These are phyloP conservation scores for Drosophila simulans DNA, from an alignment of 1,140 invertebrate species.

Conservation along the genomic window DNA sequence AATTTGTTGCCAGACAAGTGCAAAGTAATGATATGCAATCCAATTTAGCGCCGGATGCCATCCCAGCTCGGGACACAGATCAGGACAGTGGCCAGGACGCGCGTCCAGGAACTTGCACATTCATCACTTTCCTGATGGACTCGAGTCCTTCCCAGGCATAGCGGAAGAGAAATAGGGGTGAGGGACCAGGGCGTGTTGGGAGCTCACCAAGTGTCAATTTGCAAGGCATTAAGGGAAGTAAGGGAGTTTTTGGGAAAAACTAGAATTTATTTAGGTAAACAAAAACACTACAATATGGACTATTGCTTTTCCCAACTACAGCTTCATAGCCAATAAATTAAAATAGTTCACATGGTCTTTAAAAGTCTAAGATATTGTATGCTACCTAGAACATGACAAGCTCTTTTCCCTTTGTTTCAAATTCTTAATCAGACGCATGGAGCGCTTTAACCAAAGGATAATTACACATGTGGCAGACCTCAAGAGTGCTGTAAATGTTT, in stretches of 20 bases:
- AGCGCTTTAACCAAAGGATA: not conserved
- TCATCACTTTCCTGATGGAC: constrained; percentile 79
- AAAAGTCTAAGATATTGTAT: no score
- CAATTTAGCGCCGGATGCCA: constrained; percentile 65
- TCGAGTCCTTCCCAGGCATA: constrained; percentile 11
- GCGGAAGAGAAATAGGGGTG: not conserved
- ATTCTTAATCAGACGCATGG: not conserved
- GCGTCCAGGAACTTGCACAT: constrained; percentile 76
- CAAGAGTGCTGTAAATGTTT: constrained; percentile 56
- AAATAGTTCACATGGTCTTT: not conserved
- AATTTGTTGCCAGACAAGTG: constrained; percentile 77
- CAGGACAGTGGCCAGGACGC: constrained; percentile 22
- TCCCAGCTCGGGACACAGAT: constrained; percentile 39
- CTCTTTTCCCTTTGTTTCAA: not conserved
- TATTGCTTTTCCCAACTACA: no score
- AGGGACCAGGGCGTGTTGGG: not conserved
- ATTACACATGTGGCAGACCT: constrained; percentile 29
- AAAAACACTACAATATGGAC: not conserved
- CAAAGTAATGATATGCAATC: constrained; percentile 83
- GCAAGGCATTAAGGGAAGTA: constrained; percentile 66
- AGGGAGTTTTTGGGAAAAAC: not conserved
- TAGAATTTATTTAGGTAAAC: not conserved
- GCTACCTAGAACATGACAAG: no score
- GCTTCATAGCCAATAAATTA: no score
- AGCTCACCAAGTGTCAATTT: constrained; percentile 72